Conservation (phyloP, 2,888 invertebrate species). For the Selenia dentaria region DNA sequence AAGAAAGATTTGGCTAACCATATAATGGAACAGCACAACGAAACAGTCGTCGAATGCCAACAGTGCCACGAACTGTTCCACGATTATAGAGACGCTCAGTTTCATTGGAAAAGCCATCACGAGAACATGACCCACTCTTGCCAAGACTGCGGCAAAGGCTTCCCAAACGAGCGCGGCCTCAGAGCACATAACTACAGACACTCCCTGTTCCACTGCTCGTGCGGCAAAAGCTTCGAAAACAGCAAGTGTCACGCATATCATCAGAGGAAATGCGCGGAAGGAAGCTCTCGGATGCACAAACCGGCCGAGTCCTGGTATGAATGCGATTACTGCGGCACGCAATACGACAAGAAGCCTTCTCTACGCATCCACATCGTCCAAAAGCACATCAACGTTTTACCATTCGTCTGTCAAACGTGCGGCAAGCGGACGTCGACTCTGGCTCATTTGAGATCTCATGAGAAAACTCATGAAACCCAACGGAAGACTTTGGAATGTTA, state of each 20-base stretch:
- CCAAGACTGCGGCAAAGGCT: slow-evolving; percentile 55
- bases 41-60: slow-evolving; percentile 41
- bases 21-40: slow-evolving; percentile 43
- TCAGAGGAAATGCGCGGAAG: slow-evolving; percentile 42
- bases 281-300: neutral
- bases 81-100: slow-evolving; percentile 24
- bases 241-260: slow-evolving; percentile 63
- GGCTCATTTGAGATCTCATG: slow-evolving; percentile 61
- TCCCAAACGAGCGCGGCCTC: slow-evolving; percentile 52
- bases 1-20: slow-evolving; percentile 55
- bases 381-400: slow-evolving; percentile 66
- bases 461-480: slow-evolving; percentile 50
- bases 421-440: slow-evolving; percentile 67
- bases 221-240: slow-evolving; percentile 60
- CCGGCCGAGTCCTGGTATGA: slow-evolving; percentile 37
- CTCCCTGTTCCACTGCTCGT: slow-evolving; percentile 59
- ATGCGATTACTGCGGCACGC: slow-evolving; percentile 63
- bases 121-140: slow-evolving; percentile 42
- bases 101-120: slow-evolving; percentile 47
- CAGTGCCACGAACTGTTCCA: slow-evolving; percentile 55
- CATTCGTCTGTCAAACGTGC: slow-evolving; percentile 61
- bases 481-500: slow-evolving; percentile 55
- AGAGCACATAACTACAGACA: slow-evolving; percentile 61
- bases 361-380: slow-evolving; percentile 66
- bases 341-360: slow-evolving; percentile 65